phyloP scores from a whole-genome alignment of 2,113 vertebrate species.

The Anarhynchus alexandrinus region DNA sequence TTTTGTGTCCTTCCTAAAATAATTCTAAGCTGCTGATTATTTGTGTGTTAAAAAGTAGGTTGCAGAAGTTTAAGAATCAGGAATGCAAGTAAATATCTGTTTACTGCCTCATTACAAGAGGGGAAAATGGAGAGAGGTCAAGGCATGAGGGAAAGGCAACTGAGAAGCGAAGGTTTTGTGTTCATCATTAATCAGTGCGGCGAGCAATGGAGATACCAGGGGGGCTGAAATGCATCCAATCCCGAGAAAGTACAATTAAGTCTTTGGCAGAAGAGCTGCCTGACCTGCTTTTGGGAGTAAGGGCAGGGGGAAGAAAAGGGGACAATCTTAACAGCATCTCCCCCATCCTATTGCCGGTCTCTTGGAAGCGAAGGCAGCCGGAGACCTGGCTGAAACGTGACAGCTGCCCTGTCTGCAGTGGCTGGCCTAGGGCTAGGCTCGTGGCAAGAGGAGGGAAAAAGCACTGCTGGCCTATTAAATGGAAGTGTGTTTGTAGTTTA shows the following conservation, averaged over 20 bases:
- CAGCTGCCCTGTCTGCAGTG: constrained; percentile 64
- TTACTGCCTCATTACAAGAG: neutral
- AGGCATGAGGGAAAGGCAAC: neutral
- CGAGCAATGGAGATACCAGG: neutral
- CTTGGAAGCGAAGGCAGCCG: neutral
- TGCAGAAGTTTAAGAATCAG: neutral
- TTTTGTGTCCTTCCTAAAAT: neutral
- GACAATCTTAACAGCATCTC: neutral
- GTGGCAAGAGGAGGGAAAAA: constrained; percentile 20
- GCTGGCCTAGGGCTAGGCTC: constrained; percentile 54
- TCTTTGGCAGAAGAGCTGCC: neutral
- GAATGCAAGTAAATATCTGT: neutral
- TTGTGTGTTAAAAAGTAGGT: neutral
- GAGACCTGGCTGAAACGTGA: neutral
- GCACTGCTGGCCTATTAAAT: constrained; percentile 46
- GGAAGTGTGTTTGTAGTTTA: neutral
- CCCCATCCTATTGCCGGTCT: neutral
- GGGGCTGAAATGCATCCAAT: neutral
- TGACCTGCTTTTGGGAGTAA: constrained; percentile 6
- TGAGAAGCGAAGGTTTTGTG: neutral
- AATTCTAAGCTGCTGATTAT: neutral
- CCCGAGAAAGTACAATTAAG: neutral
- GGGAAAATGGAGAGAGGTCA: neutral
- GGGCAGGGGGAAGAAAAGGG: neutral
- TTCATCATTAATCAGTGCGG: neutral